These are phyloP conservation scores for Ictalurus furcatus DNA, from an alignment of 2,113 vertebrate species.

Conservation along the genomic window DNA sequence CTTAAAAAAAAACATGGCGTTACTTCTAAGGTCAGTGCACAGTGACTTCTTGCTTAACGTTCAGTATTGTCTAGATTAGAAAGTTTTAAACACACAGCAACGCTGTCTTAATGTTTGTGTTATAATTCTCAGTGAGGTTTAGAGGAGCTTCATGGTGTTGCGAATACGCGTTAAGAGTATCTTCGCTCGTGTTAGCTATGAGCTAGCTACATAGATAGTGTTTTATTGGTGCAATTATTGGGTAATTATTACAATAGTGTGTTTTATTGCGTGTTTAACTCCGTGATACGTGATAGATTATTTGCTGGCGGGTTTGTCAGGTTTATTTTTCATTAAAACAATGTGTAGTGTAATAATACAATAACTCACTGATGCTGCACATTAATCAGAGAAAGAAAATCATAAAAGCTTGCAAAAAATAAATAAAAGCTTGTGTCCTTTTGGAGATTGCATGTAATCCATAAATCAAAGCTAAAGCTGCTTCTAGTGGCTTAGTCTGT, in stretches of 20 bases:
- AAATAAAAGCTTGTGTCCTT: neutral
- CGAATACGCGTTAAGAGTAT: neutral
- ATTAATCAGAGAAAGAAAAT: neutral
- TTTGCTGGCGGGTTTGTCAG: neutral
- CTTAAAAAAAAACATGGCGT: slow-evolving; percentile 67
- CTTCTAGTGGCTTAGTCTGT: neutral
- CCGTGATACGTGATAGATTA: neutral
- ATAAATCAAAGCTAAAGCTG: neutral
- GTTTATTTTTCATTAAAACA: too few species aligned
- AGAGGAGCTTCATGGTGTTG: neutral
- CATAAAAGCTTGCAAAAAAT: neutral
- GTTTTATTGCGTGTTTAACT: neutral
- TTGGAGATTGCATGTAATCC: neutral
- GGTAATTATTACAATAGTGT: neutral
- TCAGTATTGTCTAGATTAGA: neutral
- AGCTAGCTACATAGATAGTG: neutral
- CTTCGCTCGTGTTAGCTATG: neutral
- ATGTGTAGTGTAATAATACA: neutral
- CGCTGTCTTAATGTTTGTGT: neutral
- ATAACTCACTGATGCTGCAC: neutral
- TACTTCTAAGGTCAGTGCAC: slow-evolving; percentile 68
- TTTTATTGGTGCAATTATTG: neutral
- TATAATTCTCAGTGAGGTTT: neutral
- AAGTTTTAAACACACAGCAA: neutral
- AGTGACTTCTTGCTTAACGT: neutral